Base-by-base conservation (phyloP, 1,140 invertebrate species). In the Palaemon carinicauda region DNA sequence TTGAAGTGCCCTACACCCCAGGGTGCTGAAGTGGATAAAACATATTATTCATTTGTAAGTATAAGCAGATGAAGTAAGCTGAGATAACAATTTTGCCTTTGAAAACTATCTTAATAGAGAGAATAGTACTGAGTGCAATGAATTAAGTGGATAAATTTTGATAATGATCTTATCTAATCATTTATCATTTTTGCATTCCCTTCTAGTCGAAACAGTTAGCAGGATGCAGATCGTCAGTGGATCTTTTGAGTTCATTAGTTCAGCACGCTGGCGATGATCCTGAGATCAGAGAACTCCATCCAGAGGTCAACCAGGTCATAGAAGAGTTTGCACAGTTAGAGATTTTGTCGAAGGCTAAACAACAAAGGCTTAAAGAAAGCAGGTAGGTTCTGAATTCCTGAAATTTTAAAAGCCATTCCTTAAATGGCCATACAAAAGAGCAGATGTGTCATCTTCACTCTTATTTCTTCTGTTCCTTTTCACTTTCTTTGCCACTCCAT, bases 201-300 rank as follows among this genome's bases (percentile, higher is more conserved):
- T n/a, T 74, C 69, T 89, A 94, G 93, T 93, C 94, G 41, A 95
- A 95, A 91, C 90, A 94, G 84, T 92, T 95, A 29, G 94, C 94
- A 84, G 94, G 93, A 77, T 95, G 94, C 90, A 94, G 96, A 90
- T 95, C 94, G 1, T 94, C 94, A 17, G 92, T 96, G 54, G 96
- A 97, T 91, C 91, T 96, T 21, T 94, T 96, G 0, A 94, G 94
- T 90, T 95, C 97, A 92, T 92, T 97, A 19, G 95, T 95, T 80
- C 93, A 94, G 56, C 90, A 96, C 79, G 93, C 94, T 88, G 94
- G 94, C 3, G 93, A 94, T 90, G 92, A 93, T 52, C 92, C 93
- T 4, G 94, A 95, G 90, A 94, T 97, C 12, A 91, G 93, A 88
- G 92, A 93, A 75, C 92, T 97, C 19, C 86, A 84, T 52, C 87